These are phyloP conservation scores for Nymphalis polychloros DNA, from an alignment of 2,888 invertebrate genomes.

Conservation along the genomic window DNA sequence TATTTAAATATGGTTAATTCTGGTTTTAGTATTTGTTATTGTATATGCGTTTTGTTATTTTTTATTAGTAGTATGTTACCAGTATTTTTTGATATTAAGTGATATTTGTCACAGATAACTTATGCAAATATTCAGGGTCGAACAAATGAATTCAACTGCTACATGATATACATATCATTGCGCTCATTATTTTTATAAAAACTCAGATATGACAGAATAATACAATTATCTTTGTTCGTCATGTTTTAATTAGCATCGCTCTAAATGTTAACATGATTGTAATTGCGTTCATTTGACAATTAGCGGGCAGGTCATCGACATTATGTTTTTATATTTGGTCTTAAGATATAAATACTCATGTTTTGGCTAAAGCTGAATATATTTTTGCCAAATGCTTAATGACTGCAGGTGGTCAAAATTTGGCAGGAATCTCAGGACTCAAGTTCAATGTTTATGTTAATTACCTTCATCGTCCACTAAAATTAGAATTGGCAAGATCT, in stretches of 20 bases:
- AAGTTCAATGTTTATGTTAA: constrained; percentile 73
- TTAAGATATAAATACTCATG: constrained; percentile 30
- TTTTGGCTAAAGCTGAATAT: constrained; percentile 63
- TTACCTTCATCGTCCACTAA: constrained; percentile 52
- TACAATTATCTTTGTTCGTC: not conserved
- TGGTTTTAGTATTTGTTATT: no score
- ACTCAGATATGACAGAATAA: not conserved
- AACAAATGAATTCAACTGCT: no score
- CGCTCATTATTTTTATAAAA: no score
- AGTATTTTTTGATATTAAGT: no score
- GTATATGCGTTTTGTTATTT: no score
- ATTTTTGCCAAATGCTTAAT: constrained; percentile 38
- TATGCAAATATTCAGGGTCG: no score
- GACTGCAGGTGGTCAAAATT: constrained; percentile 23
- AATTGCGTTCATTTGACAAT: not conserved
- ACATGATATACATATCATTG: no score
- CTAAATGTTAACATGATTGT: not conserved
- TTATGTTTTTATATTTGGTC: constrained; percentile 34
- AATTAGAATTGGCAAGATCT: constrained; percentile 47
- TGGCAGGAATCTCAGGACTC: constrained; percentile 41
- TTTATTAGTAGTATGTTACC: no score
- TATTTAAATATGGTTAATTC: no score
- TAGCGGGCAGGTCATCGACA: constrained; percentile 41
- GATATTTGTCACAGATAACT: no score
- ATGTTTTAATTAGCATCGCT: not conserved